Evolutionary conservation across 2,113 vertebrate species (phyloP).

Genomic region (Chitala chitala): DNA sequence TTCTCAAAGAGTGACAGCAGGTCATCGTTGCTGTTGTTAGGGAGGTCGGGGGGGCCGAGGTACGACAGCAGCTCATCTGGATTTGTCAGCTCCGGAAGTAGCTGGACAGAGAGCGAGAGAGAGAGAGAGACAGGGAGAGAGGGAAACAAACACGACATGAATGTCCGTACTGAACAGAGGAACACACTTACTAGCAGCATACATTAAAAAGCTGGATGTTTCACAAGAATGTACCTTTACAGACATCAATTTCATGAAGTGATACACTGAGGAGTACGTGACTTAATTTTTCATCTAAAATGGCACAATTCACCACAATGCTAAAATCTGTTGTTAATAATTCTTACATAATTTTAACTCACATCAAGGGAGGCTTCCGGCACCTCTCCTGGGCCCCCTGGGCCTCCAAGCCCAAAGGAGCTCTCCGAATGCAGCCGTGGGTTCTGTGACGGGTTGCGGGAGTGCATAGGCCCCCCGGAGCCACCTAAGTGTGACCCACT

Average conservation of each 20-base stretch:
- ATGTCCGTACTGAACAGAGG: not conserved
- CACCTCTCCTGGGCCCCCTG: conserved; percentile 67
- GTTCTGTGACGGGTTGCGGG: conserved; percentile 64
- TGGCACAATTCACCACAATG: not conserved
- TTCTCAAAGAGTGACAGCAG: conserved; percentile 93
- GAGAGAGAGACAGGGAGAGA: conserved; percentile 31
- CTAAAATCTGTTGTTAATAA: too few relatives aligned
- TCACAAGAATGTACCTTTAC: too few relatives aligned
- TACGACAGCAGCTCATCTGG: conserved; percentile 91
- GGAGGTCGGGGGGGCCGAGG: conserved; percentile 85
- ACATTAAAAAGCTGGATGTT: too few relatives aligned
- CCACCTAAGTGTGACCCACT: conserved; percentile 54
- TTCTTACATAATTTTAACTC: conserved; percentile 56
- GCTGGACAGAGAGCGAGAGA: conserved; percentile 53
- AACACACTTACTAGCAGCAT: not conserved
- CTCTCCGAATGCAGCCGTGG: conserved; percentile 60
- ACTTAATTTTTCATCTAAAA: too few relatives aligned
- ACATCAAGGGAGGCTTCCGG: conserved; percentile 81
- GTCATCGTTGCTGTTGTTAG: conserved; percentile 85
- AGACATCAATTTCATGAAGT: too few relatives aligned
- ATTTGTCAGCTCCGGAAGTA: conserved; percentile 91
- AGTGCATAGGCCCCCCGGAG: conserved; percentile 64
- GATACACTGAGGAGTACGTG: too few relatives aligned
- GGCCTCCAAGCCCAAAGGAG: conserved; percentile 62
- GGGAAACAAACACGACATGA: not conserved